Evolutionary conservation across 2,888 invertebrate genomes (phyloP), one percentile per base, ranked within the genome.

Genomic region (Carpatolechia fugitivella): DNA sequence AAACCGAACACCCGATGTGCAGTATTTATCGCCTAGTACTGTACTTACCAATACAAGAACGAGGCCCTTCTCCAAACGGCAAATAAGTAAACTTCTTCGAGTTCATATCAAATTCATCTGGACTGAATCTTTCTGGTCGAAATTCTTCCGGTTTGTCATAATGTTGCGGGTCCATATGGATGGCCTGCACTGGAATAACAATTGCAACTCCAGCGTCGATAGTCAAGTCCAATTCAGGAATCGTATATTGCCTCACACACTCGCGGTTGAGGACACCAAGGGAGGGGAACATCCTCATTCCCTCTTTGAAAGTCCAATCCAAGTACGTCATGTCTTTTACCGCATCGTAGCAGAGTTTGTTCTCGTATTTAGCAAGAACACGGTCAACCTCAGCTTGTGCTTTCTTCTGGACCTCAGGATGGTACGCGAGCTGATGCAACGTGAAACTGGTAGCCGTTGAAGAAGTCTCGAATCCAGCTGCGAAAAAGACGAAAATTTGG

Each of bases 21-120:
- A n/a, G n/a, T n/a, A n/a, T n/a, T n/a, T n/a, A n/a, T n/a, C n/a
- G n/a, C n/a, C n/a, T n/a, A n/a, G n/a, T n/a, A n/a, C n/a, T n/a
- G n/a, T n/a, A 66, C 68, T 74, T 58, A 82, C 85, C 85, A 49
- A 85, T 80, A 47, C 85, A 85, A 18, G 78, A 72, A 1, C 85
- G 76, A 1, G 83, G 84, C 13, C 85, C 85, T 1, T 73, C 72
- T 0, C 84, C 84, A 55, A 85, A 85, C 0, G 85, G 85, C 56
- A 85, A 57, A 60, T 82, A 84, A 3, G 79, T 74, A 36, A 67
- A 70, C 55, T 78, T 80, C 44, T 74, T 70, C 0, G 56, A 60
- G 10, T 62, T 56, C 36, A 68, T 62, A 13, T 52, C 24, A 11
- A 70, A 63, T 35, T 72, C 65, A 1, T 70, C 72, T 0, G 77